A percentile compares a stretch with the other conserved stretches of the same genome.
Evolutionary conservation across 2,888 invertebrate species (phyloP).

Genomic region (Agriotes lineatus): DNA sequence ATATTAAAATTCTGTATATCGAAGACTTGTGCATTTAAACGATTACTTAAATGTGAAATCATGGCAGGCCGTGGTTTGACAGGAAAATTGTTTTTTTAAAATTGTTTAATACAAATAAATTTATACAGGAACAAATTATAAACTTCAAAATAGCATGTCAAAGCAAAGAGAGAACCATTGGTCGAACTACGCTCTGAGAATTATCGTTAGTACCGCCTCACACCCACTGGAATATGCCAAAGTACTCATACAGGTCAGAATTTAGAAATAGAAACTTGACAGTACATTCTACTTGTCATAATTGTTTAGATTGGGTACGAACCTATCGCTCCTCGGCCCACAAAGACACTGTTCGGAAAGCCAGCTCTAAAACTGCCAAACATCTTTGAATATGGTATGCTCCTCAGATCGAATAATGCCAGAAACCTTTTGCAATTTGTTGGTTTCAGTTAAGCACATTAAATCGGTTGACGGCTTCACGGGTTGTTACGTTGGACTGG

Average conservation of each 20-base stretch:
- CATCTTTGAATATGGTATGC: constrained; percentile 85
- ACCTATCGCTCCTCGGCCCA: constrained; percentile 83
- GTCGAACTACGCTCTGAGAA: constrained; percentile 68
- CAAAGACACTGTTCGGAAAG: constrained; percentile 83
- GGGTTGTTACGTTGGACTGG: constrained; percentile 89
- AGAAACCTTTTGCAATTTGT: background rate
- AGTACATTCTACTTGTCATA: constrained; percentile 10
- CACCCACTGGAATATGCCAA: constrained; percentile 92
- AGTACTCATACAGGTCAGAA: constrained; percentile 80
- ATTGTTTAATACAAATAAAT: constrained; percentile 12
- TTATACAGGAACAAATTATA: constrained; percentile 22
- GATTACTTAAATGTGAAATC: constrained; percentile 1
- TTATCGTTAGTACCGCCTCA: constrained; percentile 75
- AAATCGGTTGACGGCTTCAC: constrained; percentile 86
- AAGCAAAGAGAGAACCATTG: constrained; percentile 64
- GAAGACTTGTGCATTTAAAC: no score
- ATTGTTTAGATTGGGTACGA: constrained; percentile 86
- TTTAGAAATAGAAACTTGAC: background rate
- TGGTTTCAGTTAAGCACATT: constrained; percentile 81
- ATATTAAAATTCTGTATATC: no score
- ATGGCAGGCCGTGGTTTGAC: background rate
- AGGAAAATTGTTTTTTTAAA: constrained; percentile 12
- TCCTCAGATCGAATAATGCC: background rate
- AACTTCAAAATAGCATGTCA: constrained; percentile 55
- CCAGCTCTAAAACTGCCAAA: constrained; percentile 89